These are phyloP conservation scores for Brachionus manjavacas DNA, from an alignment of 1,140 invertebrate species.

Conservation along the genomic window DNA sequence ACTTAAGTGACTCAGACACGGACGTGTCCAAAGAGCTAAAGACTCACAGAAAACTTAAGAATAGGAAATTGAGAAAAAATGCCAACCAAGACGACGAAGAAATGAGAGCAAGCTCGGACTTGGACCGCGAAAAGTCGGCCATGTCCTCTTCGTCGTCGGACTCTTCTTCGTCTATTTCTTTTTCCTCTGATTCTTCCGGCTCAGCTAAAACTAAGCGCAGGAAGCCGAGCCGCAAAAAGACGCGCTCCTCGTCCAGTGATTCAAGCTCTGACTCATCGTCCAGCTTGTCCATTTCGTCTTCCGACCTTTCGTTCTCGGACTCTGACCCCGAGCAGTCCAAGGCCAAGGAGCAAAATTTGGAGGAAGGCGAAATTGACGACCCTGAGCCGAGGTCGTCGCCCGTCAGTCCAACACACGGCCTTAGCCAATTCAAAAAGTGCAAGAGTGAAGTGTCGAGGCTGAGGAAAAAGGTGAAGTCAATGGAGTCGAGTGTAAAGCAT, in stretches of 20 bases:
- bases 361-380: constrained; percentile 32
- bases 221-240: not conserved
- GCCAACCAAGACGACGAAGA: not conserved
- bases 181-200: not conserved
- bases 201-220: not conserved
- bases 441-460: not conserved
- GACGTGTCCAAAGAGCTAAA: not conserved
- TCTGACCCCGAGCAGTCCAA: not conserved
- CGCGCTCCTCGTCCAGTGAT: not conserved
- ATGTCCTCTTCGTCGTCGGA: not conserved
- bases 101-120: not conserved
- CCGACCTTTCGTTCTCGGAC: not conserved
- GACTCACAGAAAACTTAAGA: not conserved
- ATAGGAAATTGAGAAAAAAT: not conserved
- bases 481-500: not conserved
- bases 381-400: not conserved
- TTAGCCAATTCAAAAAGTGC: not conserved
- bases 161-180: not conserved
- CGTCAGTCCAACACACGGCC: not conserved
- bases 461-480: not conserved
- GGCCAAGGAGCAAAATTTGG: not conserved
- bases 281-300: not conserved
- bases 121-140: not conserved
- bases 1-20: not conserved
- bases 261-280: not conserved